These are phyloP conservation scores for Bubo bubo DNA, from an alignment of 2,113 vertebrate genomes.

Conservation along the genomic window DNA sequence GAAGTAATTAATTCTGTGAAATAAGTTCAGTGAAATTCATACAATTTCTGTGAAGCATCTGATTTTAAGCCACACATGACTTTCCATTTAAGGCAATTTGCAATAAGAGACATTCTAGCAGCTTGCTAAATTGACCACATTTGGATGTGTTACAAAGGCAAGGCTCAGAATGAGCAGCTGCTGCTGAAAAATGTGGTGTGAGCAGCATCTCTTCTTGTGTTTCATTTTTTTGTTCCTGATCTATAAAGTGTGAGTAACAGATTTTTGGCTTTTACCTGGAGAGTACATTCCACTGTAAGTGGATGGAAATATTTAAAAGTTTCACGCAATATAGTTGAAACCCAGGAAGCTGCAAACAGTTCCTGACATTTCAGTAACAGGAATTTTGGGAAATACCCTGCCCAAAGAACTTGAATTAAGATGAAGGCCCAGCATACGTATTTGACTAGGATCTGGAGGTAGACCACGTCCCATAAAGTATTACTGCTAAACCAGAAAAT, in stretches of 20 bases:
- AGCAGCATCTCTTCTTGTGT: neutral
- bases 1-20: neutral
- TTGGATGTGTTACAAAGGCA: neutral
- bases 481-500: neutral
- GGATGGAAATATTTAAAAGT: neutral
- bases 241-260: neutral
- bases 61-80: neutral
- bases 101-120: neutral
- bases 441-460: neutral
- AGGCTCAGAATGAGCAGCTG: neutral
- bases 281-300: accelerated
- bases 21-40: neutral
- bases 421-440: neutral
- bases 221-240: neutral
- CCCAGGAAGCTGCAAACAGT: neutral
- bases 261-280: neutral
- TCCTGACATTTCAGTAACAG: neutral
- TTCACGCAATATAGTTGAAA: neutral
- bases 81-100: neutral
- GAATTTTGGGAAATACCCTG: neutral
- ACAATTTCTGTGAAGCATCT: neutral
- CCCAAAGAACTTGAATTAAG: neutral
- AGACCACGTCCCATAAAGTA: neutral
- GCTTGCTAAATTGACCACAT: neutral
- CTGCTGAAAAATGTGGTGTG: conserved; percentile 13